These are phyloP conservation scores for Limnephilus marmoratus DNA, from an alignment of 2,888 invertebrate genomes.

Conservation along the genomic window DNA sequence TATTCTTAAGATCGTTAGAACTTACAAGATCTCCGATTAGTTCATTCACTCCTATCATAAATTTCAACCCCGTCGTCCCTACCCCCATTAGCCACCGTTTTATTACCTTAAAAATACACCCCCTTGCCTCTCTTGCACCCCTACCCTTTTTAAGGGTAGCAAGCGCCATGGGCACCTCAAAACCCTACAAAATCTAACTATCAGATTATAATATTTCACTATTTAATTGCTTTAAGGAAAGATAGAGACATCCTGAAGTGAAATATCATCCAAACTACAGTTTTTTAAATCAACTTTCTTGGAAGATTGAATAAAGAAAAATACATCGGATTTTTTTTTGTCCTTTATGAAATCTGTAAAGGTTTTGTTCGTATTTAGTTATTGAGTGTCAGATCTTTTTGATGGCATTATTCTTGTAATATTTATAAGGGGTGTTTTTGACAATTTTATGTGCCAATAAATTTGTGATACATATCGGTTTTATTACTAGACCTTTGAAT, in stretches of 20 bases:
- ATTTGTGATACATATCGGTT: slow-evolving; percentile 56
- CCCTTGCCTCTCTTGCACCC: slow-evolving; percentile 3
- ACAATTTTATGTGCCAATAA: slow-evolving; percentile 64
- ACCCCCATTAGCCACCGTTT: slow-evolving; percentile 65
- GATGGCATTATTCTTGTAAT: slow-evolving; percentile 50
- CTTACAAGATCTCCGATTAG: slow-evolving; percentile 38
- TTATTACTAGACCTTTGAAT: neutral
- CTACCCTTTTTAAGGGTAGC: neutral
- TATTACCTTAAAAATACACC: slow-evolving; percentile 53
- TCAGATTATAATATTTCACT: slow-evolving; percentile 64
- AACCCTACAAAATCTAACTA: slow-evolving; percentile 50
- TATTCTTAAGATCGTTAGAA: neutral
- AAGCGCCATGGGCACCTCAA: slow-evolving; percentile 8
- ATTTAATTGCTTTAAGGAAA: slow-evolving; percentile 64
- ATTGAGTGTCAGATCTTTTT: slow-evolving; percentile 51
- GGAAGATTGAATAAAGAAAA: slow-evolving; percentile 1
- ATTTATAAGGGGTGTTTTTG: slow-evolving; percentile 56
- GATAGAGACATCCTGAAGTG: slow-evolving; percentile 52
- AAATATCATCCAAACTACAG: slow-evolving; percentile 36
- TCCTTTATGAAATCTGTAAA: neutral
- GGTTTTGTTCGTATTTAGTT: neutral
- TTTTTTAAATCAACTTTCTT: slow-evolving; percentile 42
- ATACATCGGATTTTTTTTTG: neutral
- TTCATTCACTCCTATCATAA: slow-evolving; percentile 33
- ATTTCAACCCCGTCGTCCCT: slow-evolving; percentile 51